Evolutionary conservation across 2,113 vertebrate species (phyloP), one percentile per base, ranked within the genome.

Genomic region (Bubo bubo): DNA sequence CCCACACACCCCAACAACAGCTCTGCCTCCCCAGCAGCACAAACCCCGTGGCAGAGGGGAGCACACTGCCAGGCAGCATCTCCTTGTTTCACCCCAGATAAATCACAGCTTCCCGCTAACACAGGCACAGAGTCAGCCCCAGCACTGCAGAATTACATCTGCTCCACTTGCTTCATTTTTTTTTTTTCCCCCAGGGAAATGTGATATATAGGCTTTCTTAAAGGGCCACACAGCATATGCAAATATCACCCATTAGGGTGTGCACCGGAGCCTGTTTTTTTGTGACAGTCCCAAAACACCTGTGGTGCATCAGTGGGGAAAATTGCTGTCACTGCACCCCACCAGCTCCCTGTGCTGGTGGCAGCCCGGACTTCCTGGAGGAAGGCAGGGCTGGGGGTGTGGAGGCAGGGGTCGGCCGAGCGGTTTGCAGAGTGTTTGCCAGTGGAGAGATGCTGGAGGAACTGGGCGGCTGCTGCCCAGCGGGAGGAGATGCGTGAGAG

Each of bases 271-370:
- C 7, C 47, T 10, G 28, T 6, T 8, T n/a, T 11, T 37, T 35
- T 23, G 76, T 0, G 4, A 4, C 49, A 68, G 34, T 30, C 58
- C 4, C 23, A 1, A 24, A 68, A n/a, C n/a, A 24, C 47, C 58
- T 1, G 47, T 1, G 2, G 45, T 26, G 8, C 34, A 15, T 7
- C 4, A 4, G 32, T 0, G 0, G 34, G 41, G 83, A 15, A 62
- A 11, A 17, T 8, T 1, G 0, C 52, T 17, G 43, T 52, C 0
- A 16, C 52, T 21, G 56, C 20, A 16, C 24, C 4, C 1, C 3
- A 2, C 22, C 6, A 4, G 30, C 58, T 37, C 14, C 66, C 41
- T 20, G 45, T 13, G 66, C 22, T 0, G 0, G 8, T 4, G 43
- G 35, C 63, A 75, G 45, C 68, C 58, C 47, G 10, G 43, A 7